Conservation (phyloP, 2,113 vertebrate species). For the Dicentrarchus labrax region DNA sequence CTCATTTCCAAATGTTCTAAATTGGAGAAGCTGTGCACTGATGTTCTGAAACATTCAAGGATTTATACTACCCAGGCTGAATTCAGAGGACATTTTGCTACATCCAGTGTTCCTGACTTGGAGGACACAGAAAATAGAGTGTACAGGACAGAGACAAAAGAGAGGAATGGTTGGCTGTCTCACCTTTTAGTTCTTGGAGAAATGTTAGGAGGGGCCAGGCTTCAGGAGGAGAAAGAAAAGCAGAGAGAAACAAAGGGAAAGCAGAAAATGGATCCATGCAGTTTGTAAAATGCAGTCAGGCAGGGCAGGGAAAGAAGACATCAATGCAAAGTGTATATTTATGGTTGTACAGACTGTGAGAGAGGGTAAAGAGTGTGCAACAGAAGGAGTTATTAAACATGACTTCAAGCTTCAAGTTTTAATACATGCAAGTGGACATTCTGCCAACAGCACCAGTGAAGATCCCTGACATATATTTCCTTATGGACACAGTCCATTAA, state of each 20-base stretch:
- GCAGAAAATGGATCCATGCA: slow-evolving; percentile 70
- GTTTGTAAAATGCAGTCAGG: slow-evolving; percentile 50
- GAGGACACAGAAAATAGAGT: slow-evolving; percentile 9
- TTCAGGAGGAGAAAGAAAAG: slow-evolving; percentile 82
- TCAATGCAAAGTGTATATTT: slow-evolving; percentile 31
- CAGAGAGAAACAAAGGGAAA: slow-evolving; percentile 70
- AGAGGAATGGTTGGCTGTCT: slow-evolving; percentile 63
- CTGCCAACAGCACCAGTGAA: slow-evolving; percentile 16
- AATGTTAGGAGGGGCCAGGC: slow-evolving; percentile 84
- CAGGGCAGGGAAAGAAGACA: slow-evolving; percentile 17
- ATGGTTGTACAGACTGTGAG: slow-evolving; percentile 8
- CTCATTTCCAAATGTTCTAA: background rate
- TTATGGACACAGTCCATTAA: slow-evolving; percentile 12
- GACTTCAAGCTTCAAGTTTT: slow-evolving; percentile 15
- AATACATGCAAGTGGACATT: slow-evolving; percentile 12
- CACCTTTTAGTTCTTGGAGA: slow-evolving; percentile 85
- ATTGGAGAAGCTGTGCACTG: background rate
- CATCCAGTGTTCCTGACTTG: background rate
- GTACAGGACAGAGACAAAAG: slow-evolving; percentile 17
- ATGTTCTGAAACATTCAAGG: background rate
- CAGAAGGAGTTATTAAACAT: slow-evolving; percentile 9
- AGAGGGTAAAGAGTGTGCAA: slow-evolving; percentile 24
- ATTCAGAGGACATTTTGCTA: slow-evolving; percentile 1
- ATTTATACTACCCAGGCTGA: background rate
- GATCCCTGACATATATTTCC: slow-evolving; percentile 19